phyloP scores from a whole-genome alignment of 1,140 invertebrate species.

The Pseudomyrmex sp. region DNA sequence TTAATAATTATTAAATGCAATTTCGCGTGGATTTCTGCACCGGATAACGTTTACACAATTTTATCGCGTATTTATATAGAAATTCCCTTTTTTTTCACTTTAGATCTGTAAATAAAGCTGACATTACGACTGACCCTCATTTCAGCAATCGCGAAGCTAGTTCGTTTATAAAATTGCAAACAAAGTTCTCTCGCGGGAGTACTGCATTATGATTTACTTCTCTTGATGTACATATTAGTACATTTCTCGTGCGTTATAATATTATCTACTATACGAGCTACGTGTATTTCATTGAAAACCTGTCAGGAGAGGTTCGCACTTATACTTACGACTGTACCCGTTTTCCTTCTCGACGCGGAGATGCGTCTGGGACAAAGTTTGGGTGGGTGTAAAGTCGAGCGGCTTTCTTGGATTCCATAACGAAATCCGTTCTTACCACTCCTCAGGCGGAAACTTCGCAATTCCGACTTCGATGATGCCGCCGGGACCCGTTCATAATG shows the following conservation, averaged over 20 bases:
- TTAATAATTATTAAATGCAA: too few species aligned
- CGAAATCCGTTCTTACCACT: slow-evolving; percentile 58
- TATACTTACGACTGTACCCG: slow-evolving; percentile 45
- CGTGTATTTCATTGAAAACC: background rate
- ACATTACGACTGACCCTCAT: too few species aligned
- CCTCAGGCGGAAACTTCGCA: slow-evolving; percentile 49
- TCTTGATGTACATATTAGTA: too few species aligned
- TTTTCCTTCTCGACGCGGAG: slow-evolving; percentile 14
- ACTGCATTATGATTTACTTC: background rate
- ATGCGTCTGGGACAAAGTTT: slow-evolving; percentile 43
- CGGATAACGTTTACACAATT: too few species aligned
- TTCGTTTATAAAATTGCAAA: too few species aligned
- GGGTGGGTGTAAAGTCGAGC: slow-evolving; percentile 45
- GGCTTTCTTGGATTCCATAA: slow-evolving; percentile 60
- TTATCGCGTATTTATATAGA: too few species aligned
- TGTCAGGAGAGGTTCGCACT: slow-evolving; percentile 7
- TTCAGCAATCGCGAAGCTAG: too few species aligned
- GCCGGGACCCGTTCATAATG: background rate
- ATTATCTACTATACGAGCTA: background rate
- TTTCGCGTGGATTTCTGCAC: too few species aligned
- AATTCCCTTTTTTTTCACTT: too few species aligned
- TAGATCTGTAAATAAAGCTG: too few species aligned
- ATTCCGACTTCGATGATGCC: slow-evolving; percentile 40
- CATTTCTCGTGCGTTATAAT: background rate
- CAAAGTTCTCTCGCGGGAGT: too few species aligned